Conservation (phyloP, 30 jellyfish, hydroid and myxozoan species). For the Chironex yamaguchii region DNA sequence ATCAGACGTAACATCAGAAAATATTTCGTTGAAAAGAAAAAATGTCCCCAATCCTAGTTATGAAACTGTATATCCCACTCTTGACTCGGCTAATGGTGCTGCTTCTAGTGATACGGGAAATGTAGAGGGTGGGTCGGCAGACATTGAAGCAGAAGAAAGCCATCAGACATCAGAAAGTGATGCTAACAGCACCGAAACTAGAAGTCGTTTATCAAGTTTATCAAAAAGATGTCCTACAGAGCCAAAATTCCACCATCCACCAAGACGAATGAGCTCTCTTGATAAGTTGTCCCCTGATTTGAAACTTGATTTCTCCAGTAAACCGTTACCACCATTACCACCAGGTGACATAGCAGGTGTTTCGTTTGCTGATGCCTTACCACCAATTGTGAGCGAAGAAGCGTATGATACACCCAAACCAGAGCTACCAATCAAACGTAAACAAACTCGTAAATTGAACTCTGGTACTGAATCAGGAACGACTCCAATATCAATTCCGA, state of each 20-base stretch:
- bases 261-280: slow-evolving; percentile 19
- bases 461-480: background rate
- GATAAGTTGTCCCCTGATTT: slow-evolving; percentile 3
- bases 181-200: background rate
- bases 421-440: background rate
- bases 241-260: slow-evolving; percentile 19
- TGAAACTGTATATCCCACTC: background rate
- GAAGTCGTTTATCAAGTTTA: background rate
- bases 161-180: background rate
- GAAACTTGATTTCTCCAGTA: background rate
- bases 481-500: background rate
- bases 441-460: background rate
- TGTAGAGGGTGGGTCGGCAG: background rate
- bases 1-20: background rate
- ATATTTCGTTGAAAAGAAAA: background rate
- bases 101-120: background rate
- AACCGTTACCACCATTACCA: background rate
- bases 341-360: background rate
- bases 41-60: background rate
- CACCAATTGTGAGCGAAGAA: background rate
- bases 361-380: background rate
- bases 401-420: background rate
- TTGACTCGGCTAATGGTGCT: background rate
- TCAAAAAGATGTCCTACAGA: slow-evolving; percentile 4
- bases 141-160: background rate